A percentile compares a stretch with the other conserved stretches of the same genome.
Evolutionary conservation across 2,113 vertebrate genomes (phyloP).

Genomic region (Zosterops lateralis): DNA sequence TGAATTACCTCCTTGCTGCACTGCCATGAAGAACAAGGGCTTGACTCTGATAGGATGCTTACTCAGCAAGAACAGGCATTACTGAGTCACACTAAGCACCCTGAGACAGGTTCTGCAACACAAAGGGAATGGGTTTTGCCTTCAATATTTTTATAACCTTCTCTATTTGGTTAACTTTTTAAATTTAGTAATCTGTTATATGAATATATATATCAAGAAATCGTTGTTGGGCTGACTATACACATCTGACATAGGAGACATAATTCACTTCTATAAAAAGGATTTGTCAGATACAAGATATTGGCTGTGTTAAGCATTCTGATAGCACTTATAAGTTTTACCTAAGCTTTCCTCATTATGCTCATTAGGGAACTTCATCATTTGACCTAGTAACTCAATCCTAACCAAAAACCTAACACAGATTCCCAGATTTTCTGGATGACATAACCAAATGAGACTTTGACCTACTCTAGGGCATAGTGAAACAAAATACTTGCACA

Average conservation of each 20-base stretch:
- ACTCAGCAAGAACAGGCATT: neutral
- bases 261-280: neutral
- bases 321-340: neutral
- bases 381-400: neutral
- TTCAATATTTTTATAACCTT: neutral
- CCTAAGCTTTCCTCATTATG: neutral
- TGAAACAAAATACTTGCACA: neutral
- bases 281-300: neutral
- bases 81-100: neutral
- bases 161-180: neutral
- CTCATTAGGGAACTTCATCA: neutral
- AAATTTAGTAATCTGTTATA: neutral
- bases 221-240: neutral
- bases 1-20: neutral
- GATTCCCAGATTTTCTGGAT: neutral
- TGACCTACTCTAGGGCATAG: neutral
- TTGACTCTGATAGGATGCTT: neutral
- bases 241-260: neutral
- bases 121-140: neutral
- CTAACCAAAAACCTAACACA: neutral
- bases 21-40: neutral
- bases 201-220: neutral
- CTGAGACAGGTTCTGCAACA: neutral
- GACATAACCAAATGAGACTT: neutral
- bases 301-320: neutral